phyloP scores from a whole-genome alignment of 2,113 vertebrate genomes.

The Chaetops frenatus region DNA sequence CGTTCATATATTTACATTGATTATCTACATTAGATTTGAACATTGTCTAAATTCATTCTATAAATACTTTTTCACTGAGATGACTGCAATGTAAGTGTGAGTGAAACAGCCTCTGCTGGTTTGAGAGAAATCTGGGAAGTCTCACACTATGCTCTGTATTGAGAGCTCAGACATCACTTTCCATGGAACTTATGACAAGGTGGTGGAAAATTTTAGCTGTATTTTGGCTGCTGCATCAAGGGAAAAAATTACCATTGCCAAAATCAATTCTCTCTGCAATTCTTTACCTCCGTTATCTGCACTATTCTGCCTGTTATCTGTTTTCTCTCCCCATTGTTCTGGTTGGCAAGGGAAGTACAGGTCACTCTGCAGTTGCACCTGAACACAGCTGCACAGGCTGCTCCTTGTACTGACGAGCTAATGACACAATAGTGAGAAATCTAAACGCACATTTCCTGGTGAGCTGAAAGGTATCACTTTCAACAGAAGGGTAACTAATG shows the following conservation, averaged over 20 bases:
- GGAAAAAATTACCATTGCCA: conserved; percentile 51
- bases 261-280: conserved; percentile 60
- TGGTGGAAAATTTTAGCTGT: conserved; percentile 66
- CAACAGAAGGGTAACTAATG: background rate
- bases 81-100: background rate
- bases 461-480: conserved; percentile 35
- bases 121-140: conserved; percentile 31
- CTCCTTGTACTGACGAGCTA: background rate
- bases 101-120: background rate
- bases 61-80: background rate
- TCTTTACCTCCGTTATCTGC: conserved; percentile 55
- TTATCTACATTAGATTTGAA: background rate
- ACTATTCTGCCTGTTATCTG: conserved; percentile 26
- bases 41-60: background rate
- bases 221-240: conserved; percentile 56
- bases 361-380: conserved; percentile 37
- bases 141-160: background rate
- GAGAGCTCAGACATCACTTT: conserved; percentile 52
- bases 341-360: conserved; percentile 51
- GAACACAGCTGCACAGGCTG: conserved; percentile 29
- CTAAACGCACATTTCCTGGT: conserved; percentile 30
- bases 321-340: conserved; percentile 62
- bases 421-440: conserved; percentile 39
- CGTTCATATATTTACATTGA: background rate
- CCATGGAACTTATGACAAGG: conserved; percentile 54